These are phyloP conservation scores for Borostomias antarcticus DNA, from an alignment of 2,797 vertebrate species.

Conservation along the genomic window DNA sequence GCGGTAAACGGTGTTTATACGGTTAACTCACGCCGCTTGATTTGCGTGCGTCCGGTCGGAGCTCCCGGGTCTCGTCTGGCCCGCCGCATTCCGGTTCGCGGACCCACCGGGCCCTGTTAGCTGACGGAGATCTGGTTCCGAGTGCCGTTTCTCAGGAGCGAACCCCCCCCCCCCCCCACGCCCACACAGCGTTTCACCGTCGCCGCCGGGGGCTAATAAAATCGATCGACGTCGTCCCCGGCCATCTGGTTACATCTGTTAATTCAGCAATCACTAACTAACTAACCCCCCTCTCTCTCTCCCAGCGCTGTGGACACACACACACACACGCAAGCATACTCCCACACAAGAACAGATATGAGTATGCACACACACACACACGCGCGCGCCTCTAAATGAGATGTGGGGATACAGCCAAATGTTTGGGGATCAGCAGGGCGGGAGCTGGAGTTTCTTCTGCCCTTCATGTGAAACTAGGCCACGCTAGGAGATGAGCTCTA, in stretches of 20 bases:
- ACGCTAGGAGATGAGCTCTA: slow-evolving; percentile 59
- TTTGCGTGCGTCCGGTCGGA: too few species aligned
- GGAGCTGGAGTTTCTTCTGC: slow-evolving; percentile 59
- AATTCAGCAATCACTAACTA: slow-evolving; percentile 40
- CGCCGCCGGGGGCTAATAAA: slow-evolving; percentile 38
- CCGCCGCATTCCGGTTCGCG: neutral
- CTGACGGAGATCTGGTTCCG: neutral
- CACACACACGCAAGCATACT: slow-evolving; percentile 8
- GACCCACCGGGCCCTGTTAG: neutral
- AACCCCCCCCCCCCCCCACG: neutral
- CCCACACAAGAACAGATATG: slow-evolving; percentile 16
- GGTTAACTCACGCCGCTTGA: too few species aligned
- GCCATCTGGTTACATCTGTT: slow-evolving; percentile 49
- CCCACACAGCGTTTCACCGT: slow-evolving; percentile 14
- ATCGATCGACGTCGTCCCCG: slow-evolving; percentile 30
- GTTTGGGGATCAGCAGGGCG: slow-evolving; percentile 45
- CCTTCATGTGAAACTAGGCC: slow-evolving; percentile 60
- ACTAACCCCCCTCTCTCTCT: slow-evolving; percentile 18
- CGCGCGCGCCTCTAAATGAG: slow-evolving; percentile 47
- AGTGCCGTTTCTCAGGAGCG: neutral
- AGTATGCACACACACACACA: slow-evolving; percentile 19
- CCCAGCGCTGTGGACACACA: neutral
- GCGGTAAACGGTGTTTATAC: too few species aligned
- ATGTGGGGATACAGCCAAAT: slow-evolving; percentile 49
- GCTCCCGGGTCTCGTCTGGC: too few species aligned